Evolutionary conservation across 2,888 invertebrate species (phyloP).

Genomic region (Pollenia labialis): DNA sequence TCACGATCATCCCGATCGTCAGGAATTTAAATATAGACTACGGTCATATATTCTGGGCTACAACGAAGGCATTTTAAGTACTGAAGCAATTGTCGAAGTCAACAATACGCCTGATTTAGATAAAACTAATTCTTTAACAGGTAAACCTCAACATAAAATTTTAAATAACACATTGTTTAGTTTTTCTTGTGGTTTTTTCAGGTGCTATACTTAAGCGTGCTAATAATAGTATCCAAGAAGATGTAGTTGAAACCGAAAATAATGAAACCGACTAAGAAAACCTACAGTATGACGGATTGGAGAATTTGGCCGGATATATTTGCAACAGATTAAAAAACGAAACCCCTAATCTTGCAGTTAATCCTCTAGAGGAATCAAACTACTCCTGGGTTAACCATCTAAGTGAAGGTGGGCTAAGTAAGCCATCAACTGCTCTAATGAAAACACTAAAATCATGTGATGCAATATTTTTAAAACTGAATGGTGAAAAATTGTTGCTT

Average conservation of each 20-base stretch:
- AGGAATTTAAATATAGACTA: constrained; percentile 43
- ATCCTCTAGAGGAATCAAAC: background rate
- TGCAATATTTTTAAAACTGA: too few species aligned
- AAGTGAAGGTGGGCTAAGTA: constrained; percentile 41
- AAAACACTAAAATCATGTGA: constrained; percentile 20
- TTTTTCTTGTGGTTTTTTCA: too few species aligned
- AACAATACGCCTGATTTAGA: constrained; percentile 45
- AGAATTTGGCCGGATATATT: constrained; percentile 55
- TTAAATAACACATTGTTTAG: too few species aligned
- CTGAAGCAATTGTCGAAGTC: constrained; percentile 34
- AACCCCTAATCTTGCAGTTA: constrained; percentile 19
- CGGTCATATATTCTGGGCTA: constrained; percentile 36
- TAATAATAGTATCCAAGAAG: too few species aligned
- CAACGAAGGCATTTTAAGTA: constrained; percentile 42
- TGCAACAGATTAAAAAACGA: constrained; percentile 32
- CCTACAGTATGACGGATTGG: constrained; percentile 34
- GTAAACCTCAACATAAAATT: too few species aligned
- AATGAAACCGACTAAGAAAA: constrained; percentile 14
- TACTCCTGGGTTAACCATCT: constrained; percentile 48
- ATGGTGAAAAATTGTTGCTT: too few species aligned
- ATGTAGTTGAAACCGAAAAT: background rate
- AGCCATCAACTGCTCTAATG: constrained; percentile 35
- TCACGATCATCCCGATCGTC: constrained; percentile 34
- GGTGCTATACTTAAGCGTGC: too few species aligned
- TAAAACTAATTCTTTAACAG: too few species aligned